Percentiles rank a stretch among this genome's conserved stretches.
Evolutionary conservation across 1,140 invertebrate species (phyloP).

Genomic region (Drosophila guanche): DNA sequence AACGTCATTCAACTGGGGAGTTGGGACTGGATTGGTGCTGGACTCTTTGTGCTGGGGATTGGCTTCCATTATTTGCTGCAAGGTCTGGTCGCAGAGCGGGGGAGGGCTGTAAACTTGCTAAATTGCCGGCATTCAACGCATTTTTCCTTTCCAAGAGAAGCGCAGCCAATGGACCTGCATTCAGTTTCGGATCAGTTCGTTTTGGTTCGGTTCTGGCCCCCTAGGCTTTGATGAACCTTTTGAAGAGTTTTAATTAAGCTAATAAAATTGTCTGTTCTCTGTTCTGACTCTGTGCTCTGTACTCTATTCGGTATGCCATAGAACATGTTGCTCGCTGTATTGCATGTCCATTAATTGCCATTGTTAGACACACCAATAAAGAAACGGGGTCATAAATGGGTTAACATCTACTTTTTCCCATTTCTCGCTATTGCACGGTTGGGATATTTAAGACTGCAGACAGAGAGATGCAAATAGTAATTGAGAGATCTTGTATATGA

Average conservation of each 20-base stretch:
- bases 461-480: not conserved
- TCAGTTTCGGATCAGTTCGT: constrained; percentile 7
- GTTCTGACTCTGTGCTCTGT: constrained; percentile 6
- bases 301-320: constrained; percentile 17
- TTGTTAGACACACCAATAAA: constrained; percentile 71
- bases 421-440: not conserved
- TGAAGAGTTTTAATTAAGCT: constrained; percentile 78
- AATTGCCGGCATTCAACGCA: constrained; percentile 78
- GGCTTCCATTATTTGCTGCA: constrained; percentile 66
- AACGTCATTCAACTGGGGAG: constrained; percentile 73
- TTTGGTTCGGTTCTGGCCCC: constrained; percentile 18
- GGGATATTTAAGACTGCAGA: not conserved
- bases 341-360: constrained; percentile 73
- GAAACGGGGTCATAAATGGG: constrained; percentile 58
- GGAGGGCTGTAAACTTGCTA: constrained; percentile 73
- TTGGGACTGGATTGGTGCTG: constrained; percentile 30
- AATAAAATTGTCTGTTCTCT: constrained; percentile 71
- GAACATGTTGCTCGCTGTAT: constrained; percentile 42
- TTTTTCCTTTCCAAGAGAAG: constrained; percentile 63
- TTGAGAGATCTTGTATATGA: not conserved
- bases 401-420: constrained; percentile 20
- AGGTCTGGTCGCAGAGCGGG: constrained; percentile 26
- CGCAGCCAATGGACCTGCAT: constrained; percentile 62
- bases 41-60: constrained; percentile 25
- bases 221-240: constrained; percentile 65